Percentiles rank a stretch among this genome's conserved stretches.
These are phyloP conservation scores for Leptinotarsa peninsularis DNA, from an alignment of 2,888 invertebrate genomes.

Conservation along the genomic window DNA sequence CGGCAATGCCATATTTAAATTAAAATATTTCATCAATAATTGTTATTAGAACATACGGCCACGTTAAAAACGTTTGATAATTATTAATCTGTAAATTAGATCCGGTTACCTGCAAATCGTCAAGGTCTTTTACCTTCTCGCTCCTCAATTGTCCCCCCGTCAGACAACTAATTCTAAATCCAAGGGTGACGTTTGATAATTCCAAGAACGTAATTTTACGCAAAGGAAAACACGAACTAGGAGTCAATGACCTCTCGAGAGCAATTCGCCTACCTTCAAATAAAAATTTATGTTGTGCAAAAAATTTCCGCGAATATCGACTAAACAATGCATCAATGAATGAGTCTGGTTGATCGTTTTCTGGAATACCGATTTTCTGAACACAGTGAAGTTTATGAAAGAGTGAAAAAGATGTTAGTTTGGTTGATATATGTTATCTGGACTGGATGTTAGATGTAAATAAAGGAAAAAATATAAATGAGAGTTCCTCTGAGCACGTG, in stretches of 20 bases:
- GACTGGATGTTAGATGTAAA: background rate
- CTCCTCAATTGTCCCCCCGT: conserved; percentile 32
- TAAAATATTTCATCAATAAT: background rate
- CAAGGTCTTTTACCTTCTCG: conserved; percentile 39
- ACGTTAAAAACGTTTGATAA: background rate
- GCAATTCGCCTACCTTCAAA: conserved; percentile 36
- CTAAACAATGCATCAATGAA: conserved; percentile 9
- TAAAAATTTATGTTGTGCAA: conserved; percentile 34
- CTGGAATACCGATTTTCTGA: background rate
- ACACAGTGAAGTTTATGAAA: too few species aligned
- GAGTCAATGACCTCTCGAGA: conserved; percentile 34
- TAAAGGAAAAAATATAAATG: conserved; percentile 33
- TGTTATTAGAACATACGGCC: conserved; percentile 6
- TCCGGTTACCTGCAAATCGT: conserved; percentile 32
- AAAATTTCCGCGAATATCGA: conserved; percentile 37
- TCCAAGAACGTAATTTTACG: conserved; percentile 38
- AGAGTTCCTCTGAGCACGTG: conserved; percentile 53
- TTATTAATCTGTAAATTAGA: background rate
- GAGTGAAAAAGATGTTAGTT: too few species aligned
- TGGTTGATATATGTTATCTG: background rate
- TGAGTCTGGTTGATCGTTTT: background rate
- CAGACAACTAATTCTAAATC: conserved; percentile 34
- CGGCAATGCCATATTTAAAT: background rate
- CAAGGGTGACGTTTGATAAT: conserved; percentile 41
- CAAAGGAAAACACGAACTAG: conserved; percentile 37